A percentile compares a stretch with the other conserved stretches of the same genome.
These are phyloP conservation scores for Pteromalus puparum DNA, from an alignment of 1,140 invertebrate species.

Conservation along the genomic window DNA sequence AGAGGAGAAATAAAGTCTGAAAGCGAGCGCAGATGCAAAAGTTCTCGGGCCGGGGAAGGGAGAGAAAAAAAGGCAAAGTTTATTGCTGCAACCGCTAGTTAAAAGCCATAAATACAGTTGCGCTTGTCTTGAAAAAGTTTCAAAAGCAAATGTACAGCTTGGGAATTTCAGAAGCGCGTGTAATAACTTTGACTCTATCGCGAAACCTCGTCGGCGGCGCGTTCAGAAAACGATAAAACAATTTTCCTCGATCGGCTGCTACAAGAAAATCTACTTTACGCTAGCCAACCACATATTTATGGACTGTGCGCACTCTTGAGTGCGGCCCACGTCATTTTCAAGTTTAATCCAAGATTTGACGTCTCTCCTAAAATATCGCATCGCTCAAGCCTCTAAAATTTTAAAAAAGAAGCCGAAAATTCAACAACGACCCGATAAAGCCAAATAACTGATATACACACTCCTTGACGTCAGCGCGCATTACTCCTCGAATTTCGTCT, in stretches of 20 bases:
- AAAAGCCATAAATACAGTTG: slow-evolving; percentile 5
- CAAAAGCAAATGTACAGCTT: slow-evolving; percentile 8
- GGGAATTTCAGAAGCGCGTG: slow-evolving; percentile 17
- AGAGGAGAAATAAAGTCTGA: not conserved
- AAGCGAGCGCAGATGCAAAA: not conserved
- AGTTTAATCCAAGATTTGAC: slow-evolving; percentile 56
- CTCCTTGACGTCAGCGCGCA: not conserved
- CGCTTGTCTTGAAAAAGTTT: slow-evolving; percentile 12
- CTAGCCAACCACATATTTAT: slow-evolving; percentile 7
- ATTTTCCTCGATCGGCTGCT: slow-evolving; percentile 16
- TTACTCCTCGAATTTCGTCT: not conserved
- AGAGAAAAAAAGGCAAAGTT: not conserved
- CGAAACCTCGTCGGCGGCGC: not conserved
- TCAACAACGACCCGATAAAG: not conserved
- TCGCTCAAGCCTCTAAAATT: too few species aligned
- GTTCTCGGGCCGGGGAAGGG: not conserved
- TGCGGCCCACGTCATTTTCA: slow-evolving; percentile 52
- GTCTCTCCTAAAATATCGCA: not conserved
- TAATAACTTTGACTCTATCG: slow-evolving; percentile 27
- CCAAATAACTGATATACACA: not conserved
- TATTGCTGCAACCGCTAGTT: slow-evolving; percentile 3
- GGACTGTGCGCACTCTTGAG: slow-evolving; percentile 1
- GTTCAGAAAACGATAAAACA: slow-evolving; percentile 33
- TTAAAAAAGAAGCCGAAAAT: too few species aligned
- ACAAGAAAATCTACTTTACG: slow-evolving; percentile 43